phyloP scores from a whole-genome alignment of 2,113 vertebrate species.

The Megaceryle maxima region DNA sequence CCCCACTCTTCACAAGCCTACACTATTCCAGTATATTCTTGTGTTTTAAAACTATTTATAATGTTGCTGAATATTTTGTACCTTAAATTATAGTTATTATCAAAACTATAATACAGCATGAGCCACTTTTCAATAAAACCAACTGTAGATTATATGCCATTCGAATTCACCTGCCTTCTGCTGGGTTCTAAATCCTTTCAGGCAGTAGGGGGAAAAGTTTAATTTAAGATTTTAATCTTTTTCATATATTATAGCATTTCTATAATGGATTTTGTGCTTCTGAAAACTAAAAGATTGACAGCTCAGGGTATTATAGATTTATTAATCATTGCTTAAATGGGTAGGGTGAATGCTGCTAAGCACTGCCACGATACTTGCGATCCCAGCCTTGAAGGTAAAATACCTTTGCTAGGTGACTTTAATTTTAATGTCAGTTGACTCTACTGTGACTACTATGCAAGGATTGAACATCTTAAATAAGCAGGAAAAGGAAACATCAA shows the following conservation, averaged over 20 bases:
- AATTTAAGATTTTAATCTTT: conserved; percentile 81
- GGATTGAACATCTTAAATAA: background rate
- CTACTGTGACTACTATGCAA: background rate
- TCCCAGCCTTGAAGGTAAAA: conserved; percentile 32
- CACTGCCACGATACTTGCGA: background rate
- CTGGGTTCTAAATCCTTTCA: conserved; percentile 74
- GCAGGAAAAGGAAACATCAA: background rate
- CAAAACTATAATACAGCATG: conserved; percentile 65
- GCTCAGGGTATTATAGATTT: conserved; percentile 72
- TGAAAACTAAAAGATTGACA: conserved; percentile 77
- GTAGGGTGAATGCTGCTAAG: conserved; percentile 9
- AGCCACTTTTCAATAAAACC: conserved; percentile 71
- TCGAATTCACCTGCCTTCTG: conserved; percentile 66
- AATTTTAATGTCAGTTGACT: conserved; percentile 22
- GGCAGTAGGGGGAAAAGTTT: conserved; percentile 65
- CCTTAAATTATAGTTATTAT: conserved; percentile 63
- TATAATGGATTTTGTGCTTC: conserved; percentile 75
- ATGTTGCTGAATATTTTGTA: conserved; percentile 50
- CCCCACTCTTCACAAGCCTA: background rate
- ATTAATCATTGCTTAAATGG: conserved; percentile 74
- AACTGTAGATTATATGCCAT: conserved; percentile 59
- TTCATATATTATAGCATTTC: conserved; percentile 74
- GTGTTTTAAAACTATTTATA: conserved; percentile 58
- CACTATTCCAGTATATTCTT: background rate
- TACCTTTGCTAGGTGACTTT: conserved; percentile 39